Conservation (phyloP, 2,113 vertebrate genomes). For the Nyctibius bracteatus region DNA sequence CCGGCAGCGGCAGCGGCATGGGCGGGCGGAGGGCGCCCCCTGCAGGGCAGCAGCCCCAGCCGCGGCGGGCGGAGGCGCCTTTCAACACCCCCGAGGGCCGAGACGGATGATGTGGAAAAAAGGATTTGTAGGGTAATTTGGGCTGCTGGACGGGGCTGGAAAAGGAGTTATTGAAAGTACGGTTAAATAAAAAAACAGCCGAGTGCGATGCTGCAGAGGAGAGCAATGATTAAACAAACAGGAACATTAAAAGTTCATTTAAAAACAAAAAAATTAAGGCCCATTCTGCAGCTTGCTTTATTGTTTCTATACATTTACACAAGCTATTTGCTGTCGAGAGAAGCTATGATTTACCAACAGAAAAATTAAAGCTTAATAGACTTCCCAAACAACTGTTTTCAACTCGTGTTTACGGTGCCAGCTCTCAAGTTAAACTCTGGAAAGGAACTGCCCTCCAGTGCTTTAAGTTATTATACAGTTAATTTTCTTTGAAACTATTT, state of each 20-base stretch:
- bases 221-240: accelerated
- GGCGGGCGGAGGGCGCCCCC: constrained; percentile 72
- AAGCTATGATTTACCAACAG: background rate
- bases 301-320: accelerated
- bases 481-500: constrained; percentile 58
- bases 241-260: accelerated
- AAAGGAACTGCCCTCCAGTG: background rate
- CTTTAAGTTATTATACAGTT: background rate
- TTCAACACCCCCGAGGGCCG: background rate
- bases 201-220: background rate
- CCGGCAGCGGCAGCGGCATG: background rate
- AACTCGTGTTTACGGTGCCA: background rate
- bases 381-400: background rate
- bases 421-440: background rate
- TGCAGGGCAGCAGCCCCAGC: constrained; percentile 37
- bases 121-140: background rate
- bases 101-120: background rate
- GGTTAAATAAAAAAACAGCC: background rate
- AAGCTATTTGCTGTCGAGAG: accelerated
- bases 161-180: accelerated
- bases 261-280: background rate
- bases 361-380: background rate
- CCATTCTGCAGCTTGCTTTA: background rate
- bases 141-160: background rate
- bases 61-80: background rate